Conservation (phyloP, 1,140 invertebrate species). For the Conus ventricosus region DNA sequence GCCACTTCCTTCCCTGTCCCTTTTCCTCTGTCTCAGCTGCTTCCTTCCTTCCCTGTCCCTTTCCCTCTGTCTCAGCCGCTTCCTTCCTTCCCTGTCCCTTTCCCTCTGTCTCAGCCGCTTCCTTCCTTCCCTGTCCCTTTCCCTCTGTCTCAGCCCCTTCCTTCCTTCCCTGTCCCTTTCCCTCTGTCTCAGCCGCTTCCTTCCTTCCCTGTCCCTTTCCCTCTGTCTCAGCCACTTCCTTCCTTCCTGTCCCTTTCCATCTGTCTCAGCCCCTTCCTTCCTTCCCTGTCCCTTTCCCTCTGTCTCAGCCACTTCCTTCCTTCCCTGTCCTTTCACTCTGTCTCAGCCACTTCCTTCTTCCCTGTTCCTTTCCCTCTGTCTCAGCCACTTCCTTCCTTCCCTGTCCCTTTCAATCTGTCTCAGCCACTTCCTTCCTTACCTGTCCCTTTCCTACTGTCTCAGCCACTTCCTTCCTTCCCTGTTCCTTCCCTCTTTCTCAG, state of each 20-base stretch:
- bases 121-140: neutral
- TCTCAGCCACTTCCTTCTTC: no score
- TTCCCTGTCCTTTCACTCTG: neutral
- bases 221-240: no score
- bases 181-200: no score
- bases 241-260: neutral
- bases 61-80: no score
- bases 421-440: neutral
- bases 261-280: neutral
- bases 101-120: no score
- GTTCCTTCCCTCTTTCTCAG: neutral
- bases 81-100: neutral
- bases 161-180: neutral
- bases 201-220: neutral
- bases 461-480: neutral
- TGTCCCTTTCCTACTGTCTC: neutral
- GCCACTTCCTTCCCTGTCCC: neutral
- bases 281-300: neutral
- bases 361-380: no score
- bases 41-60: neutral
- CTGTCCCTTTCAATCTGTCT: neutral
- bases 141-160: no score
- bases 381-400: neutral
- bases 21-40: no score
- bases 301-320: neutral